phyloP scores from a whole-genome alignment of 2,797 vertebrate genomes.

The Oceanodroma leucorhoa region DNA sequence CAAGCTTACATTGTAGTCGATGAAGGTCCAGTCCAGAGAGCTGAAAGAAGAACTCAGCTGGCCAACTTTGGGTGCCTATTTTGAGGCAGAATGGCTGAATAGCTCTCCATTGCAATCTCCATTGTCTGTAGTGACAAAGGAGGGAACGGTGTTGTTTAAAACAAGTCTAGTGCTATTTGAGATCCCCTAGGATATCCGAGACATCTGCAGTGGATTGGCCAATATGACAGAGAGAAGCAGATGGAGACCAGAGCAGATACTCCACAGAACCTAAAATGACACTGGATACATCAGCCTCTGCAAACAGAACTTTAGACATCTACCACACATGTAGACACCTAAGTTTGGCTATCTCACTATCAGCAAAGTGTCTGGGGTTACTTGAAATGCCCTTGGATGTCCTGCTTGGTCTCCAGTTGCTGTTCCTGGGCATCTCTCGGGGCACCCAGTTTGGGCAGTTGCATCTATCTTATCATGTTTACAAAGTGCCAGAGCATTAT shows the following conservation, averaged over 20 bases:
- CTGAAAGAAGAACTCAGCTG: neutral
- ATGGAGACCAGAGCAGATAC: neutral
- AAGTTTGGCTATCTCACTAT: neutral
- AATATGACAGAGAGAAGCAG: neutral
- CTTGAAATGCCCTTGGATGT: neutral
- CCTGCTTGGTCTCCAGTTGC: neutral
- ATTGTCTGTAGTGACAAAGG: neutral
- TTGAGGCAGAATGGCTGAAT: neutral
- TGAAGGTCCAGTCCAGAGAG: neutral
- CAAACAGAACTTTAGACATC: neutral
- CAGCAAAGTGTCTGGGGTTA: neutral
- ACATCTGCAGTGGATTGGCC: neutral
- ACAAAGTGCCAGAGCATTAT: neutral
- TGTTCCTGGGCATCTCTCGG: neutral
- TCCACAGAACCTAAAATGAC: neutral
- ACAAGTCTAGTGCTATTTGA: neutral
- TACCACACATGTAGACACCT: neutral
- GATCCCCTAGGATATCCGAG: neutral
- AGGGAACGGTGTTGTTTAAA: rapidly evolving
- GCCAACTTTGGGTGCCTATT: neutral
- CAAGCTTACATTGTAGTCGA: neutral
- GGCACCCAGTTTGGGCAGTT: neutral
- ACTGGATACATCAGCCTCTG: neutral
- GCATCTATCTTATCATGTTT: neutral
- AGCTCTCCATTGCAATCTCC: neutral